Evolutionary conservation across 2,888 invertebrate genomes (phyloP), one percentile per base, ranked within the genome.

Genomic region (Orthosia gothica): DNA sequence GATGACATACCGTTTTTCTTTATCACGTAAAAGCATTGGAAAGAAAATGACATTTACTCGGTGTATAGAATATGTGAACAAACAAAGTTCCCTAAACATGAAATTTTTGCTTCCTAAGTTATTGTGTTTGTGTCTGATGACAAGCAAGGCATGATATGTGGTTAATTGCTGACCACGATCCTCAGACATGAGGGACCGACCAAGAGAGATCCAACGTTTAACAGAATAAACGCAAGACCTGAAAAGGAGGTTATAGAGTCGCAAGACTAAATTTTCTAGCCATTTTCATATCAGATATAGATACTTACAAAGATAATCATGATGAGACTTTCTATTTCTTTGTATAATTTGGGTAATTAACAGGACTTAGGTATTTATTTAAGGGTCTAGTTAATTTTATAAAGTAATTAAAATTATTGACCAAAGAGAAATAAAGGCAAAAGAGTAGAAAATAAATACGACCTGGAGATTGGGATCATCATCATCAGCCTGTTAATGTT

Each of bases 1-100:
- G 79, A 76, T 74, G 80, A 65, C 74, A 82, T 76, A 50, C 70
- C 16, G 16, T 73, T 76, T 76, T 76, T 61, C 67, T 84, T 71
- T 65, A 64, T 70, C 74, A 62, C 23, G 23, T 68, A 68, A 26
- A 65, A 40, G 57, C 12, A 61, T 61, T 64, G 45, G 50, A 61
- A 67, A 64, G 50, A 23, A 47, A 23, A 40, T 18, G 0, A 26
- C 13, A 20, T 66, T 63, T 52, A 50, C 45, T 54, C 40, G 18
- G 15, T 47, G 20, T 9, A 15, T 26, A 23, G 50, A 52, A 47
- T 62, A 50, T 62, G 23, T 57, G 32, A 49, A 50, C 16, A n/a
- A 57, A 40, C 16, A 23, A 57, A 40, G 16, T 64, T 55, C 11
- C 5, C 32, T 3, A 45, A 45, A 58, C 47, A 5, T 32, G n/a